Evolutionary conservation across 2,113 vertebrate genomes (phyloP).

Genomic region (Dryoscopus gambensis): DNA sequence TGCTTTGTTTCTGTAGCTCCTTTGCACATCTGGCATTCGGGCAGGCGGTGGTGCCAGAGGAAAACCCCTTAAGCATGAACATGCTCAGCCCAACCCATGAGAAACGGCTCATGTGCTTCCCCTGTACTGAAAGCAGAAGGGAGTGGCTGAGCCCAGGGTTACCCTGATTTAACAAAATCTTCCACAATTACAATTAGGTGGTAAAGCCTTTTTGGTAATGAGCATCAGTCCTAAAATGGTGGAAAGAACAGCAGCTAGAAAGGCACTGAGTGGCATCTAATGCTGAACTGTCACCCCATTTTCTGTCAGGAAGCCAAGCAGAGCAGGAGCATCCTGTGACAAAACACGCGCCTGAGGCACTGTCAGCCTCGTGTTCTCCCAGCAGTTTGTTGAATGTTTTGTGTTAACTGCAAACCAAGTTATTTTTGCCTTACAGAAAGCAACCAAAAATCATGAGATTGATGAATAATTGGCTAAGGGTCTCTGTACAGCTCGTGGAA

Average conservation of each 20-base stretch:
- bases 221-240: background rate
- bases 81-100: background rate
- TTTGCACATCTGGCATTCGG: background rate
- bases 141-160: background rate
- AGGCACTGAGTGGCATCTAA: rapidly evolving
- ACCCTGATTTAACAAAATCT: background rate
- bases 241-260: background rate
- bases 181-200: background rate
- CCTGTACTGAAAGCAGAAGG: background rate
- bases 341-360: background rate
- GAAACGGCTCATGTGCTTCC: background rate
- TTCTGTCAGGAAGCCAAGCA: background rate
- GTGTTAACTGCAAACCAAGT: background rate
- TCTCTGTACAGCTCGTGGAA: background rate
- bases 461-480: background rate
- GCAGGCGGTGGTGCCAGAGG: background rate
- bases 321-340: background rate
- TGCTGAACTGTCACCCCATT: background rate
- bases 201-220: background rate
- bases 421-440: slow-evolving; percentile 47
- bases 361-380: background rate
- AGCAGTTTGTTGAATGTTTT: background rate
- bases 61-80: background rate
- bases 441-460: slow-evolving; percentile 15
- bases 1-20: background rate